Conservation (phyloP, 2,797 vertebrate species). For the Diplodus puntazzo region DNA sequence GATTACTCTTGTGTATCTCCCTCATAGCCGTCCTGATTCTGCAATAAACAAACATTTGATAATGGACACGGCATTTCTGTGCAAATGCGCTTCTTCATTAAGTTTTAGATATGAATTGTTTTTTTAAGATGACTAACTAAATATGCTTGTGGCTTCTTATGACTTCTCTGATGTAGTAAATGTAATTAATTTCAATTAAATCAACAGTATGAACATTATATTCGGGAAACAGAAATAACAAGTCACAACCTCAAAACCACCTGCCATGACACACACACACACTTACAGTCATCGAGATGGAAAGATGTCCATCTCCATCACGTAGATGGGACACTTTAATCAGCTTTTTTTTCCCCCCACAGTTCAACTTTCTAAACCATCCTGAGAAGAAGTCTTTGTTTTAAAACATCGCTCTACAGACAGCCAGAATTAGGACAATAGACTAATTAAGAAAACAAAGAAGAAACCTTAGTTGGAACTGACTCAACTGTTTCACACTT, state of each 20-base stretch:
- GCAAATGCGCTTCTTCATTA: neutral
- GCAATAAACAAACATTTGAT: constrained; percentile 1
- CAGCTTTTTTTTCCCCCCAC: constrained; percentile 35
- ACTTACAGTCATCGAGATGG: constrained; percentile 46
- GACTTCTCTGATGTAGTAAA: neutral
- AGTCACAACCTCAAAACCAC: constrained; percentile 54
- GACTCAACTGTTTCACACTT: neutral
- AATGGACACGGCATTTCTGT: neutral
- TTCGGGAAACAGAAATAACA: neutral
- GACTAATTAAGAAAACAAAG: neutral
- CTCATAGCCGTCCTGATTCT: neutral
- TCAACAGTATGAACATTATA: neutral
- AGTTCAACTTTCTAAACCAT: neutral
- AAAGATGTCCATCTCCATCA: constrained; percentile 45
- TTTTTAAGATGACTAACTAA: neutral
- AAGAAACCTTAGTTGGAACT: neutral
- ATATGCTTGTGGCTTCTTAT: neutral
- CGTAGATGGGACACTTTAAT: constrained; percentile 49
- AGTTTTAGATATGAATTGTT: neutral
- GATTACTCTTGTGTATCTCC: no score
- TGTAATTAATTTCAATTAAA: neutral
- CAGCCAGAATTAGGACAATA: neutral
- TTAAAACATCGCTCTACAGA: neutral
- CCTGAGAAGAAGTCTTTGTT: neutral
- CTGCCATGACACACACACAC: constrained; percentile 44